Base-by-base conservation (phyloP, 2,888 invertebrate species). In the Drosophila rubida region DNA sequence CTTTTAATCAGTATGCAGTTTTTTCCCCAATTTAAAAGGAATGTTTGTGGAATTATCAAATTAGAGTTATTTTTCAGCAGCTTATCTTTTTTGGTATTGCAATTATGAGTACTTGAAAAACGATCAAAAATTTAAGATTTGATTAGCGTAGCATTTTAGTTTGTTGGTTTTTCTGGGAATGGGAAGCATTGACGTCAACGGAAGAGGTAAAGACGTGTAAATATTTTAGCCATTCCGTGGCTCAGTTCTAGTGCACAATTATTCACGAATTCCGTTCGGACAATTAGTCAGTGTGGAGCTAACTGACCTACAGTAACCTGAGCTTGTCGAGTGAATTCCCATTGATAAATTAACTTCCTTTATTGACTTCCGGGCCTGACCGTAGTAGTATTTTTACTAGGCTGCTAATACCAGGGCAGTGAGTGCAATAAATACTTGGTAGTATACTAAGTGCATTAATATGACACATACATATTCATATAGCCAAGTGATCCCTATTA, bases 311-410 rank as follows among this genome's bases (percentile, higher is more conserved):
- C 22, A 50, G 4, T 27, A 57, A 62, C 19, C 45, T 41, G 19
- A 23, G 48, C 54, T 44, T 44, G 30, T 23, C 23, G 16, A 30
- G 39, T 53, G 25, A 35, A 46, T 27, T 27, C 35, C 27, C 65
- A 78, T 76, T 78, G 60, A 78, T 75, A 61, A 75, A 68, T 53
- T 61, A 37, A 71, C n/a, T 65, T 65, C 54, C 72, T 42, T 22
- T 5, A 25, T 6, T 2, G n/a, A 75, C 54, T 70, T 77, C 42
- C 61, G 13, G 54, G 27, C 42, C 57, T 14, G 51, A 27, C 35
- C 16, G 35, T 61, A 62, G 35, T 61, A 62, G 58, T 65, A 65
- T 67, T 49, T 54, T 35, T 49, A 69, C 55, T 64, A 55, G 51
- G 4, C 6, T 23, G 11, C 14, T 14, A 41, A 63, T 55, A 13